Percentiles rank a stretch among this genome's conserved stretches.
Evolutionary conservation across 1,140 invertebrate genomes (phyloP).

Genomic region (Eurosta solidaginis): DNA sequence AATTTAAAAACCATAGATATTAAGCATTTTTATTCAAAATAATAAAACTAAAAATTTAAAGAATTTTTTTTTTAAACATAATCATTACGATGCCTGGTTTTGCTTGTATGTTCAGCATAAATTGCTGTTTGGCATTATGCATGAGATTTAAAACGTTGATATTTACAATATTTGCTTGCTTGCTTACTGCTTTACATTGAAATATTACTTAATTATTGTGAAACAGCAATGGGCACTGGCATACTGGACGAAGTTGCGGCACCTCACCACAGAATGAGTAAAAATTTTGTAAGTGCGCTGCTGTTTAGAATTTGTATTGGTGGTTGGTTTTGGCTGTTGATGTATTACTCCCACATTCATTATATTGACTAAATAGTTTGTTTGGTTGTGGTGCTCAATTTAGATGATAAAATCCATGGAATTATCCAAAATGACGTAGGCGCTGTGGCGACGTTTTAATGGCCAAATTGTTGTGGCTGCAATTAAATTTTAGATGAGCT

Average conservation of each 20-base stretch:
- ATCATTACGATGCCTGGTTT: background rate
- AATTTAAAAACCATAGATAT: too few species aligned
- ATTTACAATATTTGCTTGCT: slow-evolving; percentile 3
- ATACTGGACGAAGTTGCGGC: background rate
- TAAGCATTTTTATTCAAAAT: too few species aligned
- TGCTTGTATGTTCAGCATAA: background rate
- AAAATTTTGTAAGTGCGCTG: too few species aligned
- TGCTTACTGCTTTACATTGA: slow-evolving; percentile 8
- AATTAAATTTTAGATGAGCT: slow-evolving; percentile 29
- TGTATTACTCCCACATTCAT: background rate
- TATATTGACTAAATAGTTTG: background rate
- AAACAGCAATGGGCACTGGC: background rate
- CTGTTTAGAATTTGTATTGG: background rate
- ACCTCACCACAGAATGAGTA: background rate
- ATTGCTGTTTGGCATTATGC: background rate
- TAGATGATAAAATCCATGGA: slow-evolving; percentile 56
- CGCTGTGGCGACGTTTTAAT: slow-evolving; percentile 46
- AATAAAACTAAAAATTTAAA: too few species aligned
- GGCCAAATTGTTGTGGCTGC: slow-evolving; percentile 43
- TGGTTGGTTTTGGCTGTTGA: background rate
- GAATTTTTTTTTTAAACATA: too few species aligned
- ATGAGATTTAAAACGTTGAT: background rate
- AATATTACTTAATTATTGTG: slow-evolving; percentile 21
- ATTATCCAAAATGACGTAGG: slow-evolving; percentile 54
- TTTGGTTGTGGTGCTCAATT: slow-evolving; percentile 25